These are phyloP conservation scores for Mormyrus proboscirostris DNA, from an alignment of 2,797 vertebrate genomes.

Conservation along the genomic window DNA sequence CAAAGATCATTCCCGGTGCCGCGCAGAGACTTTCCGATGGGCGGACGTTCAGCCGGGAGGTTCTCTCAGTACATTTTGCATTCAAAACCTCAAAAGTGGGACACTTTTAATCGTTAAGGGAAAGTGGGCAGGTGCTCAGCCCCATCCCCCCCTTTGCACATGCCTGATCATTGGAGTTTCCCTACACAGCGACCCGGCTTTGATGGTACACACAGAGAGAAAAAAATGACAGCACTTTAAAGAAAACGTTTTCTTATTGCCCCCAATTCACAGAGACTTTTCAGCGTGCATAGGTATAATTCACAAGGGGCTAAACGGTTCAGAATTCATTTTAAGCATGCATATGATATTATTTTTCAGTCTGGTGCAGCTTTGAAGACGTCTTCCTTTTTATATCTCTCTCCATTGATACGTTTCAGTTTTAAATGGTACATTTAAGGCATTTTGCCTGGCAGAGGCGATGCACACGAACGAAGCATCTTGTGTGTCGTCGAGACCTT, in stretches of 20 bases:
- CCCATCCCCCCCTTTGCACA: background rate
- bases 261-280: background rate
- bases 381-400: background rate
- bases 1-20: conserved; percentile 25
- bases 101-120: background rate
- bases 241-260: background rate
- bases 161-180: conserved; percentile 28
- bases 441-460: background rate
- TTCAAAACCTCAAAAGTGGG: conserved; percentile 11
- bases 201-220: conserved; percentile 32
- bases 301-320: conserved; percentile 3
- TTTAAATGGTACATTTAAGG: background rate
- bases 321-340: background rate
- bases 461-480: background rate
- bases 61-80: conserved; percentile 5
- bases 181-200: conserved; percentile 42
- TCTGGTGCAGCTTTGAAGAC: background rate
- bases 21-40: conserved; percentile 58
- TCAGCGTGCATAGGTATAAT: background rate
- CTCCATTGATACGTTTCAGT: background rate
- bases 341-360: conserved; percentile 3
- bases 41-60: conserved; percentile 52
- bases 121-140: background rate
- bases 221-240: background rate
- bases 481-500: background rate